These are phyloP conservation scores for Brachyptera putata DNA, from an alignment of 2,888 invertebrate species.

Conservation along the genomic window DNA sequence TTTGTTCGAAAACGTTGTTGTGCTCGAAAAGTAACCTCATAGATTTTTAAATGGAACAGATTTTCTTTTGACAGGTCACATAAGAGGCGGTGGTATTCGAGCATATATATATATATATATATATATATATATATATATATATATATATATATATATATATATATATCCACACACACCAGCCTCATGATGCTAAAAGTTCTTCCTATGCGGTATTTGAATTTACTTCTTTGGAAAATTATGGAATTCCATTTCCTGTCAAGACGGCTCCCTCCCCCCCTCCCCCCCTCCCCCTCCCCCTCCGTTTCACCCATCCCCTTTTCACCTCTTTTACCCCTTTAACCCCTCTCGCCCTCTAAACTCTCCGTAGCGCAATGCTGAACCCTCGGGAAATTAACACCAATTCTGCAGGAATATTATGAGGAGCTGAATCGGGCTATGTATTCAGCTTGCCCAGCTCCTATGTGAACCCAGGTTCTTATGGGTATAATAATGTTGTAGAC, in stretches of 20 bases:
- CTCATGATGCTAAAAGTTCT: slow-evolving; percentile 15
- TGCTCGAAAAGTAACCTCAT: no score
- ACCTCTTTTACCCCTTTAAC: neutral
- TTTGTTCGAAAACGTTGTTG: no score
- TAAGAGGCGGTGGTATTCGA: no score
- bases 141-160: no score
- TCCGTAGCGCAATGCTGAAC: neutral
- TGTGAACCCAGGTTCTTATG: no score
- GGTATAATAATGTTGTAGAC: no score
- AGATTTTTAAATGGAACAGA: no score
- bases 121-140: no score
- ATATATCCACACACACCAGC: no score
- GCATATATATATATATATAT: no score
- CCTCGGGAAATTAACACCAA: slow-evolving; percentile 22
- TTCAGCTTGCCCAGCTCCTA: no score
- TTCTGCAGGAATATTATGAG: slow-evolving; percentile 18
- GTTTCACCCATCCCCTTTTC: neutral
- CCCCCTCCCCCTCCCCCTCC: slow-evolving; percentile 2
- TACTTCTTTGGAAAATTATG: slow-evolving; percentile 26
- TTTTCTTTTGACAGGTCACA: neutral
- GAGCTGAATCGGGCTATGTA: neutral
- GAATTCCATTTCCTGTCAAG: slow-evolving; percentile 29
- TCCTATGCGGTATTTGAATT: slow-evolving; percentile 14
- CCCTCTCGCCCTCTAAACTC: neutral
- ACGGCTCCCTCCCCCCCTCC: slow-evolving; percentile 18